Conservation (phyloP, 2,797 vertebrate species). For the Knipowitschia caucasica region DNA sequence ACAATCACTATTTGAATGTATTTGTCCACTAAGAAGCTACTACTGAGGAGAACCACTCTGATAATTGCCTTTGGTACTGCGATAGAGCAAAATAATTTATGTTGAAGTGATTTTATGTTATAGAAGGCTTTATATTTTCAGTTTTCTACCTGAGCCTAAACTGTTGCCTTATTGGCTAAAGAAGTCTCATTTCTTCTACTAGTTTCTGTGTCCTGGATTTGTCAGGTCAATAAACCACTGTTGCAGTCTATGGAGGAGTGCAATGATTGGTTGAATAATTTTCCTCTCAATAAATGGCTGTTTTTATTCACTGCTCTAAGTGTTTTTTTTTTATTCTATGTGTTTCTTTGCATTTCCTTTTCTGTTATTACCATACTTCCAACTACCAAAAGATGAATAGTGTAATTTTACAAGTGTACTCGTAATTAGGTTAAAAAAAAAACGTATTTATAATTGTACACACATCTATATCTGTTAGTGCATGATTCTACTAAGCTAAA, state of each 20-base stretch:
- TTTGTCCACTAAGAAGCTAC: constrained; percentile 38
- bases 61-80: constrained; percentile 39
- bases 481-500: no score
- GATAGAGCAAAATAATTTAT: constrained; percentile 21
- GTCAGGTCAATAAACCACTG: constrained; percentile 40
- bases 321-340: no score
- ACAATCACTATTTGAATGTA: constrained; percentile 59
- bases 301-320: constrained; percentile 37
- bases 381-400: no score
- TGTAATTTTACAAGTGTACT: no score
- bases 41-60: constrained; percentile 49
- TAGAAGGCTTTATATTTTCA: constrained; percentile 25
- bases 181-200: constrained; percentile 18
- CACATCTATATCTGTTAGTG: no score
- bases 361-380: no score
- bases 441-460: no score
- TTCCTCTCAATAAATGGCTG: constrained; percentile 57
- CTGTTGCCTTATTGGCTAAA: constrained; percentile 29
- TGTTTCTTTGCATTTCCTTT: no score
- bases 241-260: constrained; percentile 38
- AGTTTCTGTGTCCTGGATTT: constrained; percentile 26
- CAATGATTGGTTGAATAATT: constrained; percentile 44
- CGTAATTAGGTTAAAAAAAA: no score
- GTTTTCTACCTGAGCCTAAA: constrained; percentile 39
- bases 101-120: constrained; percentile 26